Base-by-base conservation (phyloP, 2,113 vertebrate genomes). In the Anarhynchus alexandrinus region DNA sequence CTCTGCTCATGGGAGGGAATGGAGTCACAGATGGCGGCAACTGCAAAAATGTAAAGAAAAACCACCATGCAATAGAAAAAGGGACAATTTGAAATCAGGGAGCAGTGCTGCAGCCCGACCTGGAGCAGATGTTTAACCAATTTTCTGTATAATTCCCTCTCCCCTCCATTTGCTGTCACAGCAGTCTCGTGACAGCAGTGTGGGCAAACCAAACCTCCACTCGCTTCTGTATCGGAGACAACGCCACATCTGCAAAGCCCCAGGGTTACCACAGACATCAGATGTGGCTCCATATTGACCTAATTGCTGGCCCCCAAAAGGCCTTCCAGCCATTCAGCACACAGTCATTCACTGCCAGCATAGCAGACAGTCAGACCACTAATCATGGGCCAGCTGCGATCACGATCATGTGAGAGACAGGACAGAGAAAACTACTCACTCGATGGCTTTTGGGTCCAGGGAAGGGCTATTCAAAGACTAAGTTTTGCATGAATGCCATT, bases 291-390 rank as follows among this genome's bases (percentile, higher is more conserved):
- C 69, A 71, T 5, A 25, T 1, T 84, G 82, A 73, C 87, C 74
- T 58, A 65, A 73, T 15, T 40, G 86, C 67, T 64, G 82, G 59
- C 15, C 90, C 55, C 85, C 87, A 93, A 72, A 51, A 94, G 43
- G 79, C 86, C 47, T 93, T 42, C 26, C 66, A 94, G 93, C 40
- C 67, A 30, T 42, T 7, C 47, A 79, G 86, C 73, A 55, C 16
- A 38, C 40, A 61, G 72, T 3, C 30, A 40, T 15, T 40, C 43
- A 5, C 62, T 82, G 90, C 79, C 94, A 96, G 82, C 64, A 72
- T 43, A 85, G 82, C 94, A 82, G 83, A 73, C 78, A 59, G 55
- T 43, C 83, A 66, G 47, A 90, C 90, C 96, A 88, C 89, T 81
- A 84, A 97, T 34, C 36, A 93, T 0, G n/a, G 87, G 38, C 81